These are phyloP conservation scores for Caerostris darwini DNA, from an alignment of 1,140 invertebrate genomes.

Conservation along the genomic window DNA sequence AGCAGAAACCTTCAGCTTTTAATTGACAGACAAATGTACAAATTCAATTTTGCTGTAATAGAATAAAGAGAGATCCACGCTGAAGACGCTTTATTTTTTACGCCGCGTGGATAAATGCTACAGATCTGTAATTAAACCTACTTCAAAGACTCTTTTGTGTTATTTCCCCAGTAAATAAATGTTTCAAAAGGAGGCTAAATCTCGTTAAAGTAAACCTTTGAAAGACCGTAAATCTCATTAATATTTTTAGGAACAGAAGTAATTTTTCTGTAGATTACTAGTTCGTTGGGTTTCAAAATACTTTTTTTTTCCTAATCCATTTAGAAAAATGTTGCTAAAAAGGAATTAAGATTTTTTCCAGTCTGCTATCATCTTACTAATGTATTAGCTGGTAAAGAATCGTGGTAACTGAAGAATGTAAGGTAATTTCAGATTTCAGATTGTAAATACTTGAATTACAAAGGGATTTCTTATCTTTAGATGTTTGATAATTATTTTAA, in stretches of 20 bases:
- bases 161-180: not conserved
- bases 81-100: not conserved
- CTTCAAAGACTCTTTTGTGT: not conserved
- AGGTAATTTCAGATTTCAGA: no score
- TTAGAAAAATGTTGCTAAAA: not conserved
- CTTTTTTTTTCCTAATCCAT: not conserved
- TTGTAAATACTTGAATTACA: no score
- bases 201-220: not conserved
- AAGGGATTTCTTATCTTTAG: no score
- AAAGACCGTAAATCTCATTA: not conserved
- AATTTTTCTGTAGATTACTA: not conserved
- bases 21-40: conserved; percentile 26
- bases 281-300: not conserved
- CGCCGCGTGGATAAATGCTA: not conserved
- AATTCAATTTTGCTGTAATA: conserved; percentile 16
- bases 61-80: not conserved
- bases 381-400: no score
- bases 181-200: not conserved
- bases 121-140: not conserved
- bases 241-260: not conserved
- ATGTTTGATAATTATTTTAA: no score
- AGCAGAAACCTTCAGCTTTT: not conserved
- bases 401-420: no score
- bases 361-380: no score
- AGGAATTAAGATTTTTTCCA: not conserved